Percentiles rank a stretch among this genome's conserved stretches.
phyloP scores from a whole-genome alignment of 2,113 vertebrate genomes.

The Sylvilagus bachmani region DNA sequence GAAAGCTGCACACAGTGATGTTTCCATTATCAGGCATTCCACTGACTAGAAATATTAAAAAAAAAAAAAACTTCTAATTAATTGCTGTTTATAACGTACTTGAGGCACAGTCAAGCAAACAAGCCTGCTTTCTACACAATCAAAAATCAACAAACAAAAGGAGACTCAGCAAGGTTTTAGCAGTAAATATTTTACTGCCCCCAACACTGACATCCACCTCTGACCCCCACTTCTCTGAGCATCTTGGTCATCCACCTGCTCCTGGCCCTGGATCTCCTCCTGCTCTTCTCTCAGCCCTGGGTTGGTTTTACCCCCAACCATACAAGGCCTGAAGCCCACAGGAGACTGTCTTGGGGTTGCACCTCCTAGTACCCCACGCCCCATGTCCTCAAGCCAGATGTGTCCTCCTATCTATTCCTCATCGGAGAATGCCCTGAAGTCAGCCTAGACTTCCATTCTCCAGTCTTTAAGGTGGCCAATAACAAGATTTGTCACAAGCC shows the following conservation, averaged over 20 bases:
- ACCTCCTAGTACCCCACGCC: accelerated
- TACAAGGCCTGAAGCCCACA: not conserved
- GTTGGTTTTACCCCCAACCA: not conserved
- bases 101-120: slow-evolving; percentile 49
- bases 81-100: slow-evolving; percentile 3
- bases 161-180: not conserved
- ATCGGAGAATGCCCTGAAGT: not conserved
- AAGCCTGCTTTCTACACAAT: slow-evolving; percentile 57
- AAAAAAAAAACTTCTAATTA: slow-evolving; percentile 42
- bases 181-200: not conserved
- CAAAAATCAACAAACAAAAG: slow-evolving; percentile 47
- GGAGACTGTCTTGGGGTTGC: not conserved
- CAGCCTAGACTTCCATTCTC: not conserved
- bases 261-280: not conserved
- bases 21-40: not conserved
- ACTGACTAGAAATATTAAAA: not conserved
- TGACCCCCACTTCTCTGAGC: no score
- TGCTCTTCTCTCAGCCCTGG: not conserved
- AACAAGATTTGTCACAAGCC: not conserved
- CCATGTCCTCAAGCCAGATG: not conserved
- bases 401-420: no score
- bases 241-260: not conserved
- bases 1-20: not conserved
- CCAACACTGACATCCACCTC: not conserved
- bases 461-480: not conserved